Percentiles rank a stretch among this genome's conserved stretches.
phyloP scores from a whole-genome alignment of 2,113 vertebrate genomes.

The rabbit (Oryctolagus cuniculus) region DNA sequence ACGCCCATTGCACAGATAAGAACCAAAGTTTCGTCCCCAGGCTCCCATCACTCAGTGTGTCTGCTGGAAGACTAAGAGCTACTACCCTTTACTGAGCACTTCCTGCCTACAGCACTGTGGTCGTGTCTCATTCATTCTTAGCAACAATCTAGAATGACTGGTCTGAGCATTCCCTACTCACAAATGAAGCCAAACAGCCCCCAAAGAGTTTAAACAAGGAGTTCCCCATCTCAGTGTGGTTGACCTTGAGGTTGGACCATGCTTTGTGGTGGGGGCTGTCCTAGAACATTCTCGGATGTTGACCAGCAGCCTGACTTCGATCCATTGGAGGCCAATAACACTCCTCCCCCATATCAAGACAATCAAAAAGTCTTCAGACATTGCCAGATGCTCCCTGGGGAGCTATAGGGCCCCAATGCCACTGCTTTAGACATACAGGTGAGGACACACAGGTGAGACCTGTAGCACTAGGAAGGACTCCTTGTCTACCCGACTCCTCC shows the following conservation, averaged over 20 bases:
- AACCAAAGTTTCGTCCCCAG: neutral
- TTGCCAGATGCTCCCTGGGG: no score
- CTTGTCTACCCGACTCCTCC: neutral
- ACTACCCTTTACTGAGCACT: neutral
- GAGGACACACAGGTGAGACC: neutral
- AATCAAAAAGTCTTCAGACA: neutral
- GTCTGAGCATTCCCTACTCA: neutral
- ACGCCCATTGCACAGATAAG: slow-evolving; percentile 26
- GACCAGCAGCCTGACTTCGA: no score
- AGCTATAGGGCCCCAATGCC: no score
- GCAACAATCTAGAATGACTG: neutral
- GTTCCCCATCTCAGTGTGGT: neutral
- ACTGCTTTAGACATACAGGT: neutral
- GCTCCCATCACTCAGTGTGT: neutral
- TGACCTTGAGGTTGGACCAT: neutral
- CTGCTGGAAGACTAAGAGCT: neutral
- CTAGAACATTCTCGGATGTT: accelerated
- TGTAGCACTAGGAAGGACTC: neutral
- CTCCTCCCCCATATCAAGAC: neutral
- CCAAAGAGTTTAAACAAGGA: neutral
- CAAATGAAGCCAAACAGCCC: neutral
- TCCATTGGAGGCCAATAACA: neutral
- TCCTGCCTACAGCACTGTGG: neutral
- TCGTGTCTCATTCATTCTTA: neutral
- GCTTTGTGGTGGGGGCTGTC: no score